A percentile compares a stretch with the other conserved stretches of the same genome.
These are phyloP conservation scores for Phalanger gymnotis DNA, from an alignment of 2,797 vertebrate species.

Conservation along the genomic window DNA sequence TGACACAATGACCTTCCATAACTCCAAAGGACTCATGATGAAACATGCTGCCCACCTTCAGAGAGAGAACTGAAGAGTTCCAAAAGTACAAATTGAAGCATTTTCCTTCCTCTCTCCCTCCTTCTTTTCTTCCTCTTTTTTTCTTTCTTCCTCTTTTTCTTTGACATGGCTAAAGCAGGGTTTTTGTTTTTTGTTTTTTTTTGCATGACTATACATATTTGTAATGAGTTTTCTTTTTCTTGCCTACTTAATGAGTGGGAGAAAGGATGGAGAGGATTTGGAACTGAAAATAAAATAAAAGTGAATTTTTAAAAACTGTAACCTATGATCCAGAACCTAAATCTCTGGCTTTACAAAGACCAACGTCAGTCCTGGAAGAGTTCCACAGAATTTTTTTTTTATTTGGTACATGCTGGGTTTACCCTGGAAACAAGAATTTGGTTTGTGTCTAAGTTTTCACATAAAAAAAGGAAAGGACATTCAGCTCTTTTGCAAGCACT, in stretches of 20 bases:
- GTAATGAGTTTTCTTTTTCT: not conserved
- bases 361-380: not conserved
- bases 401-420: not conserved
- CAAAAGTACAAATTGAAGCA: not conserved
- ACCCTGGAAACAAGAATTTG: not conserved
- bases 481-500: not conserved
- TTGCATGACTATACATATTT: not conserved
- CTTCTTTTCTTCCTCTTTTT: not conserved
- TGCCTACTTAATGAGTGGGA: not conserved
- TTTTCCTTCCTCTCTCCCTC: too few species aligned
- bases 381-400: not conserved
- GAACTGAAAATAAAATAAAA: not conserved
- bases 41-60: not conserved
- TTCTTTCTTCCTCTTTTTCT: too few species aligned
- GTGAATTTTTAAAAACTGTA: not conserved
- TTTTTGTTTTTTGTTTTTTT: too few species aligned
- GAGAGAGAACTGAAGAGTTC: not conserved
- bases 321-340: not conserved
- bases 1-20: not conserved
- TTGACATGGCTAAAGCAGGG: not conserved
- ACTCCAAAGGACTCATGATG: not conserved
- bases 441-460: not conserved
- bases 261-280: not conserved
- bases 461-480: not conserved
- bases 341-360: not conserved